Evolutionary conservation across 1,140 invertebrate genomes (phyloP).

Genomic region (Diorhabda elongata): DNA sequence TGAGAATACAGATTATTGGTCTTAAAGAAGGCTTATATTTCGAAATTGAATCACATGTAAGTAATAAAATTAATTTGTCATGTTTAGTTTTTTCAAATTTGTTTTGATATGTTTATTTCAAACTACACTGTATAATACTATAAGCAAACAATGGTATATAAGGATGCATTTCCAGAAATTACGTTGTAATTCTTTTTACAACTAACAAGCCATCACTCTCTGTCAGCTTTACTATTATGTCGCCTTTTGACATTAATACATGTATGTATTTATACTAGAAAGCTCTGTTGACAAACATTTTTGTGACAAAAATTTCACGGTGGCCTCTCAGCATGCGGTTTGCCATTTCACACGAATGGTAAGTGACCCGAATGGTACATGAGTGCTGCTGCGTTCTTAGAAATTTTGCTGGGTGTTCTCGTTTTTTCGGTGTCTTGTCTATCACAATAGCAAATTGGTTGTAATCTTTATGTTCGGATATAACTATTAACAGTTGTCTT

Average conservation of each 20-base stretch:
- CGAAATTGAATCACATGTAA: no score
- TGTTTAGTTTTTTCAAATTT: no score
- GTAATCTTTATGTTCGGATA: neutral
- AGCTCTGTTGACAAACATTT: slow-evolving; percentile 44
- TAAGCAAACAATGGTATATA: no score
- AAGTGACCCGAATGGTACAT: slow-evolving; percentile 13
- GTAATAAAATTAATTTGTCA: no score
- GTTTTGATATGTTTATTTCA: no score
- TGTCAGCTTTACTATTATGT: slow-evolving; percentile 35
- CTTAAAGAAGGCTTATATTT: no score
- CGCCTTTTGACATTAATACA: slow-evolving; percentile 29
- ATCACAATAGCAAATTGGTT: slow-evolving; percentile 13
- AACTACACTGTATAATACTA: no score
- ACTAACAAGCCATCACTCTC: slow-evolving; percentile 31
- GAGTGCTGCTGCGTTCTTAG: slow-evolving; percentile 5
- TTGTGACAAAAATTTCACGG: slow-evolving; percentile 42
- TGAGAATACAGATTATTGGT: no score
- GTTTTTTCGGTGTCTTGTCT: neutral
- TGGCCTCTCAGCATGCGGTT: slow-evolving; percentile 37
- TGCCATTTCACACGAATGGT: slow-evolving; percentile 27
- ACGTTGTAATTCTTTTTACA: slow-evolving; percentile 22
- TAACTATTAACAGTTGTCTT: neutral
- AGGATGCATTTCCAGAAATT: neutral
- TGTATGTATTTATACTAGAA: slow-evolving; percentile 39
- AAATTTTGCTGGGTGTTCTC: slow-evolving; percentile 12